Percentiles rank a stretch among this genome's conserved stretches.
These are phyloP conservation scores for Ephestia elutella DNA, from an alignment of 1,140 invertebrate species.

Conservation along the genomic window DNA sequence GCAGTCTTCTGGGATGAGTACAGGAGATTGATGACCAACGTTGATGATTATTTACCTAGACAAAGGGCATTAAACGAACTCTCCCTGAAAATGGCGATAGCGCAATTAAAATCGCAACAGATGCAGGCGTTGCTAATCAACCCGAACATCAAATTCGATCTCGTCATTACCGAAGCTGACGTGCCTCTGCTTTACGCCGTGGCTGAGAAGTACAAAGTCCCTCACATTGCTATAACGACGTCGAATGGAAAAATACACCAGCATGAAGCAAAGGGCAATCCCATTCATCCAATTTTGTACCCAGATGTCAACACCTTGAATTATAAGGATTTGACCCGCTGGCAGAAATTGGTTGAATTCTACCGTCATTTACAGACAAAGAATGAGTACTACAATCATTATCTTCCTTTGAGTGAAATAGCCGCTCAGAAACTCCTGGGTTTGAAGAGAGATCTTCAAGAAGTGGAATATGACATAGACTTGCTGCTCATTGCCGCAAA, in stretches of 20 bases:
- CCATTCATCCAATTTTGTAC: constrained; percentile 53
- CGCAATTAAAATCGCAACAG: constrained; percentile 54
- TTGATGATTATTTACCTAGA: constrained; percentile 48
- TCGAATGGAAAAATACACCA: constrained; percentile 54
- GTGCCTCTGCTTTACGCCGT: constrained; percentile 57
- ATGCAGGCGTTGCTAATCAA: constrained; percentile 54
- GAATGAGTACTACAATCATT: constrained; percentile 56
- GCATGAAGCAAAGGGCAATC: constrained; percentile 57
- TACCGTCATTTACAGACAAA: constrained; percentile 47
- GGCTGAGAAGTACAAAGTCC: constrained; percentile 58
- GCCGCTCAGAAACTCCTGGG: constrained; percentile 55
- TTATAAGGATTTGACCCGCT: constrained; percentile 42
- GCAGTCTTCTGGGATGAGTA: constrained; percentile 50
- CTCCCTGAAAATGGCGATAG: constrained; percentile 48
- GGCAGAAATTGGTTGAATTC: constrained; percentile 50
- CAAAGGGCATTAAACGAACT: constrained; percentile 46
- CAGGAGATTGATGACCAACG: constrained; percentile 40
- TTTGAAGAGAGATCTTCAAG: constrained; percentile 42
- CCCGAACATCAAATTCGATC: constrained; percentile 58
- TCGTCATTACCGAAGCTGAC: constrained; percentile 65
- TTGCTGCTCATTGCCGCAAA: constrained; percentile 50
- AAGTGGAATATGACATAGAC: constrained; percentile 62
- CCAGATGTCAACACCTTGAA: constrained; percentile 53
- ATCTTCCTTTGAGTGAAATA: constrained; percentile 48
- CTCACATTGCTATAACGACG: constrained; percentile 57